phyloP scores from a whole-genome alignment of 2,888 invertebrate genomes.

The Coecobrya sp. region DNA sequence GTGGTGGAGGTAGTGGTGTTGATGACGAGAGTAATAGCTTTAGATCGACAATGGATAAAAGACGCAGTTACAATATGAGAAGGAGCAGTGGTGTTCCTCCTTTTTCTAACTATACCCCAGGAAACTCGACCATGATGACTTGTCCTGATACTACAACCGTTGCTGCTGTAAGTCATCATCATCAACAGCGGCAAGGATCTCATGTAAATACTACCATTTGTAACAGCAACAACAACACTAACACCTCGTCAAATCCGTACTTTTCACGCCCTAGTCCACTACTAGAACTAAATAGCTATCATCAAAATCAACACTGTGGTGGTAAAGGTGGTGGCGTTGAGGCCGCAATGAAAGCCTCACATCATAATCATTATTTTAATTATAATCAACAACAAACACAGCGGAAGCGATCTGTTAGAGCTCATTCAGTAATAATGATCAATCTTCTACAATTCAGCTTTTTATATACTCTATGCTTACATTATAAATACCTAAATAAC shows the following conservation, averaged over 20 bases:
- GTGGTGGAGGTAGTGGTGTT: slow-evolving; percentile 58
- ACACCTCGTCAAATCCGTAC: slow-evolving; percentile 62
- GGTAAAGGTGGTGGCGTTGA: slow-evolving; percentile 39
- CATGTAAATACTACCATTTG: slow-evolving; percentile 65
- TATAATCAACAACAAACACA: slow-evolving; percentile 74
- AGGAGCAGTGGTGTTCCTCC: neutral
- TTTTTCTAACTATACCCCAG: slow-evolving; percentile 17
- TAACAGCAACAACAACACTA: slow-evolving; percentile 18
- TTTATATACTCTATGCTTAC: slow-evolving; percentile 19
- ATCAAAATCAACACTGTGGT: slow-evolving; percentile 66
- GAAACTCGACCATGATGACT: slow-evolving; percentile 42
- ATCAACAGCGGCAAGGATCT: slow-evolving; percentile 61
- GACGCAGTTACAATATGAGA: slow-evolving; percentile 43
- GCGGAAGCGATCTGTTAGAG: slow-evolving; percentile 78
- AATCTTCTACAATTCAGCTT: slow-evolving; percentile 27
- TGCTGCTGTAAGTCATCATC: slow-evolving; percentile 69
- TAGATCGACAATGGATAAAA: slow-evolving; percentile 70
- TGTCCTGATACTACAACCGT: slow-evolving; percentile 4
- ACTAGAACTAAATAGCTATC: slow-evolving; percentile 65
- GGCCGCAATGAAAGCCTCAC: slow-evolving; percentile 38
- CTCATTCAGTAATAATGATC: slow-evolving; percentile 83
- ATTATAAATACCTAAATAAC: slow-evolving; percentile 32
- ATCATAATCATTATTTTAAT: slow-evolving; percentile 79
- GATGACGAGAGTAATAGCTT: slow-evolving; percentile 72
- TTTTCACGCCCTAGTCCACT: slow-evolving; percentile 71